phyloP scores from a whole-genome alignment of 92 coral and sea anemone genomes.

The Epizoanthus scotinus region DNA sequence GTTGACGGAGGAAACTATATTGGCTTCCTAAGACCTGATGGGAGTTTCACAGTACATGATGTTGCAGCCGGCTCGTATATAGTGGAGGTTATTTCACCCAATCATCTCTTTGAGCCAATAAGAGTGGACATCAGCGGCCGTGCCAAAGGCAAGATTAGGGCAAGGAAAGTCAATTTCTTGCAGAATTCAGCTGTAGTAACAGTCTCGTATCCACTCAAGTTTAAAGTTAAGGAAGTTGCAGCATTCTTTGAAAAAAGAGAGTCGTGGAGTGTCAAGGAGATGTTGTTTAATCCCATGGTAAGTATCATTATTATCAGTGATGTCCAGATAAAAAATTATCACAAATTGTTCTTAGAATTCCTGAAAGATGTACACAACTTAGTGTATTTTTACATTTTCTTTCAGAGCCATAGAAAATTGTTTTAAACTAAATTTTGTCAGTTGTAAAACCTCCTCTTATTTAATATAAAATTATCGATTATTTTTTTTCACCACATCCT shows the following conservation, averaged over 20 bases:
- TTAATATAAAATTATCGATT: too few species aligned
- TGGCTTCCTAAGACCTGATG: conserved; percentile 92
- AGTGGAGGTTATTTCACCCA: conserved; percentile 94
- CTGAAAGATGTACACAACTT: too few species aligned
- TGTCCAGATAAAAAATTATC: too few species aligned
- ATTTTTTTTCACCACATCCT: too few species aligned
- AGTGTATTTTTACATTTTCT: too few species aligned
- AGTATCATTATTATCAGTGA: conserved; percentile 20
- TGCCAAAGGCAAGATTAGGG: conserved; percentile 94
- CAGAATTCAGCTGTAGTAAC: conserved; percentile 99
- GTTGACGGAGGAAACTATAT: conserved; percentile 94
- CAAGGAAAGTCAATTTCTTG: conserved; percentile 95
- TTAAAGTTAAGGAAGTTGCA: conserved; percentile 88
- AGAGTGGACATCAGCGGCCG: conserved; percentile 97
- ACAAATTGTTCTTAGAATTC: too few species aligned
- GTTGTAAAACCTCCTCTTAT: too few species aligned
- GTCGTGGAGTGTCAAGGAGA: conserved; percentile 88
- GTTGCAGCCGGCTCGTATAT: conserved; percentile 95
- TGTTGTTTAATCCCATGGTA: conserved; percentile 98
- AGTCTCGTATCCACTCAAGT: conserved; percentile 89
- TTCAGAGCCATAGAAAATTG: too few species aligned
- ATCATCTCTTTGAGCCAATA: conserved; percentile 91
- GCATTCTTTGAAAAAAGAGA: conserved; percentile 96
- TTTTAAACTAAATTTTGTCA: too few species aligned
- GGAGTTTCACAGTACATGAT: conserved; percentile 83